Base-by-base conservation (phyloP, 2,797 vertebrate genomes). In the Menidia menidia region DNA sequence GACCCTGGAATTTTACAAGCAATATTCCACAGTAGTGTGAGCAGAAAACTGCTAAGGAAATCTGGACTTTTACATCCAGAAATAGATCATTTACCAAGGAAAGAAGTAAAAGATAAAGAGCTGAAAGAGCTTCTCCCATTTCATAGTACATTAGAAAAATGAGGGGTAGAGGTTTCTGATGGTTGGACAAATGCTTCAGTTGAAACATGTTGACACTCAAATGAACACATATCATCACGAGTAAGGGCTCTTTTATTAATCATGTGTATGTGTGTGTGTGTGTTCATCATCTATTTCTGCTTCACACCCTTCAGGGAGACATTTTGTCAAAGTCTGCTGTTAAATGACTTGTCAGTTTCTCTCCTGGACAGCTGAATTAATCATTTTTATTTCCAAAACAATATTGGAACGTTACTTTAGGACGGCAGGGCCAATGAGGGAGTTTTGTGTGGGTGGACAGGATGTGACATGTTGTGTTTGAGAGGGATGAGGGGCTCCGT, bases 401-500 rank as follows among this genome's bases (percentile, higher is more conserved):
- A 68, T 64, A 78, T 75, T 71, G 55, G 71, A 68, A 57, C 61
- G 33, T 67, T 60, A 60, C 53, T 15, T 14, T 51, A 55, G 60
- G 44, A 64, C 77, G 75, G 79, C 8, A 3, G 54, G 69, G 74
- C 50, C 61, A 81, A 72, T 50, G 64, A 70, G 75, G 19, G 35
- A 65, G 43, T 63, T 55, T 52, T 62, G 71, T 82, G 88, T 85
- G 70, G 87, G 82, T 35, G 60, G 64, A 19, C 1, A 60, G 78
- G 78, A 86, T 73, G 79, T 73, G 83, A 80, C 70, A 78, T 72
- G 69, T 59, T 33, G 67, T 60, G 55, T 31, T 75, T 64, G 54
- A 81, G 72, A 81, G 78, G 64, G 71, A 73, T 10, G 54, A 64
- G 80, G 64, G 68, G 71, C 50, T 56, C 48, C 6, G 15, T 68